Base-by-base conservation (phyloP, 1,140 invertebrate species). In the Heliothis subflexa region DNA sequence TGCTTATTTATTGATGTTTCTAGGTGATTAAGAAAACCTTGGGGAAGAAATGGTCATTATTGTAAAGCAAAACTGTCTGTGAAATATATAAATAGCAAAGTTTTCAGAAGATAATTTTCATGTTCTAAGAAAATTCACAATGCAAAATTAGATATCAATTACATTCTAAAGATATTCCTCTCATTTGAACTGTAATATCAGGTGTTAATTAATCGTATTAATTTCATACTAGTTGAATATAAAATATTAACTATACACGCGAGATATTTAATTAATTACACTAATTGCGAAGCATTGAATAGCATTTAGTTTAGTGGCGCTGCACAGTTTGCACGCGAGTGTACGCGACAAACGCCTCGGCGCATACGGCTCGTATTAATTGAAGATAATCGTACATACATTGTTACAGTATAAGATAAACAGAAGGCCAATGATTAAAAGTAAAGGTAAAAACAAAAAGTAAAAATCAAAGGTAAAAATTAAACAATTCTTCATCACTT, bases 291-390 rank as follows among this genome's bases (percentile, higher is more conserved):
- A 12, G 25, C 18, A 33, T 68, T 50, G 16, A 68, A 33, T 68
- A 21, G 10, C 16, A 33, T 33, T 28, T 33, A 61, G 25, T 33
- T 28, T 33, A 61, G 25, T 50, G 40, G 45, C 16, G 12, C 3
- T 68, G 61, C 61, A 64, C 14, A 68, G 5, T 50, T 49, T 68
- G 45, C 64, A 68, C 40, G 45, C n/a, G n/a, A 14, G 64, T 45
- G 33, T 68, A 47, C 40, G 33, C 33, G 18, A 50, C 45, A 50
- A 13, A 68, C 61, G 25, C 14, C 57, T 14, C 25, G 57, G 16
- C 40, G 10, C 62, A 28, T 21, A 18, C 45, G 62, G n/a, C 40
- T 66, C 45, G n/a, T 49, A 66, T 66, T 66, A 66, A 66, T 66
- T 68, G 40, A 14, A 68, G 45, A 49, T 68, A 68, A 25, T 68